These are phyloP conservation scores for Vidua macroura DNA, from an alignment of 2,113 vertebrate species.

Conservation along the genomic window DNA sequence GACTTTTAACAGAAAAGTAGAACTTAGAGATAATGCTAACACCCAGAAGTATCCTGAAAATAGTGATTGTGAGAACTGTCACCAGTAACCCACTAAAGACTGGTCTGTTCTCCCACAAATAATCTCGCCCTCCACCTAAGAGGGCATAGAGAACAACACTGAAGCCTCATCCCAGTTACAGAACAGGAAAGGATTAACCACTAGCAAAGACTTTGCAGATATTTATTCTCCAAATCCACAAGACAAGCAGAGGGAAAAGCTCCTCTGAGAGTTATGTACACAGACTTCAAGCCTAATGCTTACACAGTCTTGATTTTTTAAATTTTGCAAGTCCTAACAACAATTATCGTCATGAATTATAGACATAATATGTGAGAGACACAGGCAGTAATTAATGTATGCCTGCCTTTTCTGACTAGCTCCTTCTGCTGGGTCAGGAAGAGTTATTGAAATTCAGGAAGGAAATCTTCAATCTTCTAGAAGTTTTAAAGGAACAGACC, in stretches of 20 bases:
- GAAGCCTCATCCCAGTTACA: not conserved
- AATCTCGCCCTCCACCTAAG: not conserved
- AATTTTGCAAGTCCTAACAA: conserved; percentile 32
- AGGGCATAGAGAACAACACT: not conserved
- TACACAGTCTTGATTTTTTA: conserved; percentile 38
- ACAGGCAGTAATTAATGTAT: conserved; percentile 64
- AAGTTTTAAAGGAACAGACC: conserved; percentile 55
- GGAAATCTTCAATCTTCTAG: conserved; percentile 47
- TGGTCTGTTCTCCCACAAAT: not conserved
- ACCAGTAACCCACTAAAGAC: not conserved
- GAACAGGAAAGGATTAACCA: conserved; percentile 11
- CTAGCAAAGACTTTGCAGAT: not conserved
- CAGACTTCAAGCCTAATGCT: not conserved
- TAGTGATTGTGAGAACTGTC: accelerated
- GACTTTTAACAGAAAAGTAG: not conserved
- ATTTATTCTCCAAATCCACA: conserved; percentile 45
- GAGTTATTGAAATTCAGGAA: conserved; percentile 64
- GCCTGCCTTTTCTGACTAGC: conserved; percentile 59
- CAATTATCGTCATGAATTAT: conserved; percentile 70
- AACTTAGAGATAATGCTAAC: not conserved
- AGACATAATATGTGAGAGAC: conserved; percentile 52
- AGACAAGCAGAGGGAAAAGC: conserved; percentile 34
- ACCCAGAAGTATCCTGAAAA: not conserved
- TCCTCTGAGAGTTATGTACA: conserved; percentile 15
- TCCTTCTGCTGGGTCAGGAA: conserved; percentile 63